Conservation (phyloP, 2,888 invertebrate genomes). For the Drosophila infuscata region DNA sequence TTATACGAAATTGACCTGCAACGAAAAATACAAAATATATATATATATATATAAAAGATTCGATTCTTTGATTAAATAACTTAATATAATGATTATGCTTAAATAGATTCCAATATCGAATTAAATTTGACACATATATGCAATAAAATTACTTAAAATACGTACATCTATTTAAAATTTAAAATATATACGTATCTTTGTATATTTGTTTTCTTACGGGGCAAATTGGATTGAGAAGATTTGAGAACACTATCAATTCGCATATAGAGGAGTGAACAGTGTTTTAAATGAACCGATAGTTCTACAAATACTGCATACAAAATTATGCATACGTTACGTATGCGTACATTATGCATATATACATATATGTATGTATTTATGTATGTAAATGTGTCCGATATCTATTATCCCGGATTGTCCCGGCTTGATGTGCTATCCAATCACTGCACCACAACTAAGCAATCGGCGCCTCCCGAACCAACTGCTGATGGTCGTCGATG, state of each 20-base stretch:
- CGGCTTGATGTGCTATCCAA: constrained; percentile 44
- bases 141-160: background rate
- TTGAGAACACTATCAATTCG: constrained; percentile 11
- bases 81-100: background rate
- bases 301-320: background rate
- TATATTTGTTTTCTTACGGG: background rate
- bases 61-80: background rate
- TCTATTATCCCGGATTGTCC: constrained; percentile 20
- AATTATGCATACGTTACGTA: background rate
- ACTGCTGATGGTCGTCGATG: constrained; percentile 23
- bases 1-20: constrained; percentile 35
- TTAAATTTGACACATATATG: background rate
- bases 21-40: constrained; percentile 8
- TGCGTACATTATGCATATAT: constrained; percentile 1
- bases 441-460: constrained; percentile 49
- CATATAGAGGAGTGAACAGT: background rate
- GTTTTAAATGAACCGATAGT: constrained; percentile 5
- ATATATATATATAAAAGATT: background rate
- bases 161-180: background rate
- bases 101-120: background rate
- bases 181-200: background rate
- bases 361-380: background rate
- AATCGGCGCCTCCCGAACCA: constrained; percentile 33
- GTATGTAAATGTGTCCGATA: constrained; percentile 6
- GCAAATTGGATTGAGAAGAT: background rate